These are phyloP conservation scores for Halesus radiatus DNA, from an alignment of 1,140 invertebrate genomes.

Conservation along the genomic window DNA sequence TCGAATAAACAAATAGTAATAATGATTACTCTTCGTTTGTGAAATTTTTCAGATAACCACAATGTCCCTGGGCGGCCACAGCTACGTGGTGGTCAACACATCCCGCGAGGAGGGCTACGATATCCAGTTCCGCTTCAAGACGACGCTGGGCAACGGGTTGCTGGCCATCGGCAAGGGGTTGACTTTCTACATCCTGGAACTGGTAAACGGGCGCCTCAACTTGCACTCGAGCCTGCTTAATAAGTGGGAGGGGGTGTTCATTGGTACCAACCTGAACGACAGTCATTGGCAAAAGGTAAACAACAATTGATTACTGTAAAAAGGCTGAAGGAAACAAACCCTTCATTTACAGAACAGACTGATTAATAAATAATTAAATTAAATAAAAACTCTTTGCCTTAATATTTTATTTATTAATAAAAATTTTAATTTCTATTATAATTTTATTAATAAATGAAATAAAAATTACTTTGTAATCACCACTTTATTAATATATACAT, in stretches of 20 bases:
- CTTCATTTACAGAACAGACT: no score
- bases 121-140: conserved; percentile 91
- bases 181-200: conserved; percentile 86
- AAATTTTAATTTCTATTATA: no score
- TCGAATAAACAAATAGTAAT: no score
- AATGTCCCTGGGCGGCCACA: conserved; percentile 85
- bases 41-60: conserved; percentile 77
- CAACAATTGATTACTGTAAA: no score
- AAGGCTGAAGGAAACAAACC: no score
- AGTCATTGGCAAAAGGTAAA: conserved; percentile 88
- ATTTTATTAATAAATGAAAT: no score
- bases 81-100: conserved; percentile 84
- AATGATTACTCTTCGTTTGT: no score
- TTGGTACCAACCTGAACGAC: conserved; percentile 86
- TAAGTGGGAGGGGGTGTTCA: conserved; percentile 91
- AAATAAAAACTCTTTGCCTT: no score
- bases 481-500: no score
- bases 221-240: conserved; percentile 88
- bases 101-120: conserved; percentile 88
- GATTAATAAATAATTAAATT: no score
- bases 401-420: no score
- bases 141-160: conserved; percentile 88
- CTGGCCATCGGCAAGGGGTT: conserved; percentile 86
- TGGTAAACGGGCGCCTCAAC: conserved; percentile 86
- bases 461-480: no score